phyloP scores from a whole-genome alignment of 2,113 vertebrate species.

The Oreotrochilus melanogaster region DNA sequence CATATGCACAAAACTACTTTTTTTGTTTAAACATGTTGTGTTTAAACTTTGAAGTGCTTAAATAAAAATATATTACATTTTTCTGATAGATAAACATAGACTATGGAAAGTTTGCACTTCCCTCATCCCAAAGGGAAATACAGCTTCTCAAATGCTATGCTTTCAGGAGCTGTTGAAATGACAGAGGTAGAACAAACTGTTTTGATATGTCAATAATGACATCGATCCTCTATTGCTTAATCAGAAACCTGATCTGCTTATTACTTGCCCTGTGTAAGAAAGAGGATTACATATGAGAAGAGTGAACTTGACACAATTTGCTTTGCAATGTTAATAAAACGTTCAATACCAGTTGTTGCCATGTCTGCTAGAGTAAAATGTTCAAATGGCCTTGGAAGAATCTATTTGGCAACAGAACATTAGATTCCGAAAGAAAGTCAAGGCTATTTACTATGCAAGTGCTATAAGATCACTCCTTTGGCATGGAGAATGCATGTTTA shows the following conservation, averaged over 20 bases:
- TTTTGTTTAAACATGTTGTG: background rate
- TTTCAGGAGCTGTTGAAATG: background rate
- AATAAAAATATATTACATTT: background rate
- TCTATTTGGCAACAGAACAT: background rate
- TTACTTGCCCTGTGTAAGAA: background rate
- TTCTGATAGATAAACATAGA: background rate
- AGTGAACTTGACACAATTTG: background rate
- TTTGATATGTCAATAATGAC: background rate
- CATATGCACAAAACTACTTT: background rate
- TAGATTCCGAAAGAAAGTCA: background rate
- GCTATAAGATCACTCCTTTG: background rate
- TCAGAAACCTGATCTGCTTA: slow-evolving; percentile 22
- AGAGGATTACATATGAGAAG: slow-evolving; percentile 28
- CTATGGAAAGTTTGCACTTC: background rate
- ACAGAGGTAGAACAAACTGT: background rate
- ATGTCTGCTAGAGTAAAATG: background rate
- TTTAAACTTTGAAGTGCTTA: background rate
- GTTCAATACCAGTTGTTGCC: background rate
- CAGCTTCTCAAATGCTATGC: background rate
- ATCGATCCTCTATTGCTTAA: background rate
- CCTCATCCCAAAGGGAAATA: background rate
- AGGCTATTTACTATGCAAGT: slow-evolving; percentile 19
- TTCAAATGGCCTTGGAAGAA: background rate
- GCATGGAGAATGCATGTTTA: background rate
- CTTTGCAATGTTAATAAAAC: slow-evolving; percentile 22